Evolutionary conservation across 2,888 invertebrate species (phyloP).

Genomic region (Eugnorisma glareosa): DNA sequence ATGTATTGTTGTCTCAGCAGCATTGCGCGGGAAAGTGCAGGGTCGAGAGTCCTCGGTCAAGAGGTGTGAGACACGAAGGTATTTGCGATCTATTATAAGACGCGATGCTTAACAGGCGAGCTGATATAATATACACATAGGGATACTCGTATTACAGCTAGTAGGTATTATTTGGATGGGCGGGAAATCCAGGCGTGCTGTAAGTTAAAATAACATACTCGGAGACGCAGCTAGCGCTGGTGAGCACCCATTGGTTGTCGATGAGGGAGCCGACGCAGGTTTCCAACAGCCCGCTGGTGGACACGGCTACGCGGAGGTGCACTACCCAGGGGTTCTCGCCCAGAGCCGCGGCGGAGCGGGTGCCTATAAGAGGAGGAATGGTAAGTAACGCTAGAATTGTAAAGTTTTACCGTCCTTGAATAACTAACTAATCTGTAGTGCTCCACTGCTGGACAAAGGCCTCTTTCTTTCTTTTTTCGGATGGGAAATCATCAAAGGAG

Average conservation of each 20-base stretch:
- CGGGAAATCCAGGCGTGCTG: neutral
- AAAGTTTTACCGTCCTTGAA: neutral
- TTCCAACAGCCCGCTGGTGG: constrained; percentile 72
- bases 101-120: too few species aligned
- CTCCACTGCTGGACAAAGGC: neutral
- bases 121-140: neutral
- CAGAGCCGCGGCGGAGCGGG: constrained; percentile 59
- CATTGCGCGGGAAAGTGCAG: too few species aligned
- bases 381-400: neutral
- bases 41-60: too few species aligned
- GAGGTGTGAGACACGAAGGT: too few species aligned
- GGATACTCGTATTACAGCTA: neutral
- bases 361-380: constrained; percentile 38
- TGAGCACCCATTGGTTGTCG: constrained; percentile 75
- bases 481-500: too few species aligned
- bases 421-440: neutral
- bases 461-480: too few species aligned
- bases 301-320: constrained; percentile 79
- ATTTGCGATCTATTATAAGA: too few species aligned
- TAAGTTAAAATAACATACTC: constrained; percentile 69
- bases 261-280: constrained; percentile 79
- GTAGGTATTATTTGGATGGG: neutral
- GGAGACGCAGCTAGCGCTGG: constrained; percentile 69
- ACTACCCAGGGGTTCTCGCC: constrained; percentile 81
- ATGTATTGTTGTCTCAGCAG: too few species aligned